A percentile compares a stretch with the other conserved stretches of the same genome.
These are phyloP conservation scores for Patagioenas fasciata DNA, from an alignment of 2,113 vertebrate genomes.

Conservation along the genomic window DNA sequence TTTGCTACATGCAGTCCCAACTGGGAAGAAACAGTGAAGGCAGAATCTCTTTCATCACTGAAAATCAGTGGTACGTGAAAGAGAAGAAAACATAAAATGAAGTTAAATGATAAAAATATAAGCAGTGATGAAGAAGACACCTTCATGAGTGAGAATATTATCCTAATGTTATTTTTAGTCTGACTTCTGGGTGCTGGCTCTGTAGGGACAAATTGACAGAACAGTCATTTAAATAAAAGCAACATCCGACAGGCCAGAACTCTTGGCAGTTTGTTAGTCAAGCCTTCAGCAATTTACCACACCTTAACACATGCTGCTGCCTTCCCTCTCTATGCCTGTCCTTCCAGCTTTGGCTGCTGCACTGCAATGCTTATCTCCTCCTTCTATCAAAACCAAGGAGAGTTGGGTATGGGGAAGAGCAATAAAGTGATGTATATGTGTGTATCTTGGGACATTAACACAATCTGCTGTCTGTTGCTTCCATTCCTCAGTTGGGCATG, in stretches of 20 bases:
- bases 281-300: background rate
- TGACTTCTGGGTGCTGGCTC: background rate
- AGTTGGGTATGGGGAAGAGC: rapidly evolving
- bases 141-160: background rate
- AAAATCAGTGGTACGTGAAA: background rate
- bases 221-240: background rate
- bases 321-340: background rate
- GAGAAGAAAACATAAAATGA: background rate
- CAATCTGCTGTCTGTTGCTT: background rate
- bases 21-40: background rate
- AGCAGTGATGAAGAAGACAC: background rate
- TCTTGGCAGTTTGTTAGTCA: background rate
- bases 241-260: background rate
- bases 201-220: background rate
- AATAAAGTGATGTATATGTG: background rate
- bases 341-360: background rate
- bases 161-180: background rate
- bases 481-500: background rate
- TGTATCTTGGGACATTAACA: background rate
- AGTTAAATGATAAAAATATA: background rate
- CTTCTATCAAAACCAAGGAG: background rate
- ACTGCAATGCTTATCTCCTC: background rate
- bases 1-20: background rate
- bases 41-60: background rate
- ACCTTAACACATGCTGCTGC: background rate